Conservation (phyloP, 2,113 vertebrate species). For the Carollia perspicillata region DNA sequence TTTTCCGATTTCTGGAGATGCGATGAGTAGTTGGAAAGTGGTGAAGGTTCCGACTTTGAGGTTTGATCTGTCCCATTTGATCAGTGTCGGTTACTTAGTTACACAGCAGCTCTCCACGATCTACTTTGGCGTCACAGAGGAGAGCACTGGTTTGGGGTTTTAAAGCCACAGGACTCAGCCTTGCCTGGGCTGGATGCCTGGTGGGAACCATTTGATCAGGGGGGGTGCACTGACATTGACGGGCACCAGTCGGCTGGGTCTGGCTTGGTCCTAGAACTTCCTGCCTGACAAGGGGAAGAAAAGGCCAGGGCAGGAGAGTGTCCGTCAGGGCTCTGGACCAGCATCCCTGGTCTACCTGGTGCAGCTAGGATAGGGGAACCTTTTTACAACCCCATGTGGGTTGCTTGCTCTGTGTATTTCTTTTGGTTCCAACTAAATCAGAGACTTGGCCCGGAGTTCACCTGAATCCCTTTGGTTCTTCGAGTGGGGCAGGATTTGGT, state of each 20-base stretch:
- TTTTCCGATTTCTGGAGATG: constrained; percentile 37
- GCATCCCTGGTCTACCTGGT: not conserved
- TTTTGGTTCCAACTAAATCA: not conserved
- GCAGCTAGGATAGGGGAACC: too few species aligned
- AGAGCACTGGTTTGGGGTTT: not conserved
- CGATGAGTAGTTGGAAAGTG: constrained; percentile 23
- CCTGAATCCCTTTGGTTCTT: not conserved
- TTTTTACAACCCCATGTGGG: not conserved
- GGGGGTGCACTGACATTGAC: not conserved
- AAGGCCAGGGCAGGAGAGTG: not conserved
- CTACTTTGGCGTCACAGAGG: not conserved
- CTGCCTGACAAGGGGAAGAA: not conserved
- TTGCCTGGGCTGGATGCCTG: not conserved
- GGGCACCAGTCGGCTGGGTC: not conserved
- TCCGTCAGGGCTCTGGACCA: not conserved
- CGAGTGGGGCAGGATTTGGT: not conserved
- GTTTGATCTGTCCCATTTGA: not conserved
- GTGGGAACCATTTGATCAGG: not conserved
- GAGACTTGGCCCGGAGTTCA: not conserved
- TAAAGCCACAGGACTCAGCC: not conserved
- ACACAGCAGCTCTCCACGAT: not conserved
- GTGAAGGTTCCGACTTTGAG: not conserved
- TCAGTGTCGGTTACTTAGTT: not conserved
- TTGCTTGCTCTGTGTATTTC: not conserved
- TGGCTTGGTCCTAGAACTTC: not conserved